Evolutionary conservation across 2,113 vertebrate genomes (phyloP).

Genomic region (Oryzias javanicus): DNA sequence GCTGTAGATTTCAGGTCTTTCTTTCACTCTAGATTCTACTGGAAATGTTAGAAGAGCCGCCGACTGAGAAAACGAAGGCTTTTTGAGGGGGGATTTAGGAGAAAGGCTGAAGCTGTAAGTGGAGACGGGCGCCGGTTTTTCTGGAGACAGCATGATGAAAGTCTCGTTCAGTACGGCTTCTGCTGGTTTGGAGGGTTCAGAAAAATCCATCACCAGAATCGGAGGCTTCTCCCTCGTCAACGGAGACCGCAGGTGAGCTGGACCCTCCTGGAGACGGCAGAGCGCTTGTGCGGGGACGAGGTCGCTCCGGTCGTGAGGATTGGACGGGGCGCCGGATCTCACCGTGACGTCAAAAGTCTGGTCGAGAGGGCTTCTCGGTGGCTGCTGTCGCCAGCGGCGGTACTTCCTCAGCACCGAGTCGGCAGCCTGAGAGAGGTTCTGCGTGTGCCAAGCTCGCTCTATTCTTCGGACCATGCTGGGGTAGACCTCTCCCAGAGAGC

Average conservation of each 20-base stretch:
- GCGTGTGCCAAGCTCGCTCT: conserved; percentile 42
- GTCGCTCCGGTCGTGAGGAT: background rate
- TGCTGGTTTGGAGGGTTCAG: conserved; percentile 2
- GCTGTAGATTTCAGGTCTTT: conserved; percentile 1
- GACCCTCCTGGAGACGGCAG: background rate
- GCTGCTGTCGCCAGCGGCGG: conserved; percentile 47
- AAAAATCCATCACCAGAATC: conserved; percentile 47
- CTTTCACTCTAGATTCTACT: background rate
- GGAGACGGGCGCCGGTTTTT: background rate
- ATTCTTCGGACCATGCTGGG: conserved; percentile 71
- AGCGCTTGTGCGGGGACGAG: background rate
- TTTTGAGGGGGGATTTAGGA: conserved; percentile 1
- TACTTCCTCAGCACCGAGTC: conserved; percentile 66
- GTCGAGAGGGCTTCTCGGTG: conserved; percentile 18
- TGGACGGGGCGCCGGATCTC: conserved; percentile 3
- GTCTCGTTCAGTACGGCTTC: conserved; percentile 21
- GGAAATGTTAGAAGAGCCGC: background rate
- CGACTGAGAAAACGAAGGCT: conserved; percentile 1
- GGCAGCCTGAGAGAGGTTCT: conserved; percentile 42
- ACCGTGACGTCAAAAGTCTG: conserved; percentile 5
- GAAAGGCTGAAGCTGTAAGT: conserved; percentile 33
- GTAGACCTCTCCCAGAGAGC: conserved; percentile 66
- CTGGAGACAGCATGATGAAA: conserved; percentile 22
- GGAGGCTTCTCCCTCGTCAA: conserved; percentile 1
- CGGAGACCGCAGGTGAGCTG: conserved; percentile 17